Conservation (phyloP, 2,888 invertebrate species). For the Lutraria lutraria region DNA sequence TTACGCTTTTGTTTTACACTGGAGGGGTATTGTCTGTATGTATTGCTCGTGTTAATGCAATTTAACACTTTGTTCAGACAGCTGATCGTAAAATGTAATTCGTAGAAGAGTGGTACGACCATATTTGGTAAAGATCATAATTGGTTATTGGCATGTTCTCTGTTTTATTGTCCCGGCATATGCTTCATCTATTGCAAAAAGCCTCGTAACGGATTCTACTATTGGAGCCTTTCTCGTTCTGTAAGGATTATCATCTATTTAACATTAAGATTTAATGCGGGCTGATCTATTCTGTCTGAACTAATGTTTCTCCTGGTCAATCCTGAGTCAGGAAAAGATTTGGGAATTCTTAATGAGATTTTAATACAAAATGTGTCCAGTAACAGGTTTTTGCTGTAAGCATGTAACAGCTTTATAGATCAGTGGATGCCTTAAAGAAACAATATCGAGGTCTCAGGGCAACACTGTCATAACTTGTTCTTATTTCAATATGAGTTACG, state of each 20-base stretch:
- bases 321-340: not conserved
- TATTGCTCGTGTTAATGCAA: constrained; percentile 20
- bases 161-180: not conserved
- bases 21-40: constrained; percentile 3
- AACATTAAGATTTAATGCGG: not conserved
- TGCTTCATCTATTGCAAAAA: not conserved
- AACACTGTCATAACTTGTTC: too few species aligned
- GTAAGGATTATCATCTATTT: not conserved
- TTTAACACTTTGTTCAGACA: constrained; percentile 18
- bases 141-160: not conserved
- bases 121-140: constrained; percentile 12
- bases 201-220: not conserved
- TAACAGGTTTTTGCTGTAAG: not conserved
- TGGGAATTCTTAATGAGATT: not conserved
- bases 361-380: not conserved
- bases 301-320: not conserved
- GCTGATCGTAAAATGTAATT: not conserved
- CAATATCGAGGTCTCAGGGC: too few species aligned
- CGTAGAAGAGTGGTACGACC: not conserved
- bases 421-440: too few species aligned
- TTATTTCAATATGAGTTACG: too few species aligned
- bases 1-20: not conserved
- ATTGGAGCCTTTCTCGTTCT: not conserved
- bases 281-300: not conserved
- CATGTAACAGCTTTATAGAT: too few species aligned